Evolutionary conservation across 2,113 vertebrate genomes (phyloP).

Genomic region (Scolopax mira): DNA sequence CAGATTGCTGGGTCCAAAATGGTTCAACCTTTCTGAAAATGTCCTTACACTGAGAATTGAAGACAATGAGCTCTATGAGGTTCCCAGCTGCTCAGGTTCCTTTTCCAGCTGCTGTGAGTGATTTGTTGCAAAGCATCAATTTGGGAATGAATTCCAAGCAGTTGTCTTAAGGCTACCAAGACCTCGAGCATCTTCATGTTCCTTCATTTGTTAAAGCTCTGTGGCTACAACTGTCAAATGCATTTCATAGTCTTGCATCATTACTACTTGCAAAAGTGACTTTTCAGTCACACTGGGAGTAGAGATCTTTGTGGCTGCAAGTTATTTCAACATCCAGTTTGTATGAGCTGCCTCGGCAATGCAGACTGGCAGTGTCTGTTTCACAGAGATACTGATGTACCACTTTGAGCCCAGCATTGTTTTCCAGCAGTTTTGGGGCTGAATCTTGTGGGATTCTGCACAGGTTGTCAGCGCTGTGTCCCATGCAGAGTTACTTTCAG

Average conservation of each 20-base stretch:
- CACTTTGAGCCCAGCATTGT: neutral
- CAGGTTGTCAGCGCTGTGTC: neutral
- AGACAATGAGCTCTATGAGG: neutral
- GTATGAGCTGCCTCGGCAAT: neutral
- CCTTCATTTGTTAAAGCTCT: neutral
- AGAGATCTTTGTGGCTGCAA: constrained; percentile 5
- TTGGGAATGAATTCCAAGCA: neutral
- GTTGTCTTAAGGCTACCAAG: neutral
- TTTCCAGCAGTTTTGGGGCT: neutral
- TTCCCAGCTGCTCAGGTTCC: neutral
- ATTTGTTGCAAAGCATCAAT: neutral
- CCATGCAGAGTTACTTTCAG: neutral
- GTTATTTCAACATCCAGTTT: constrained; percentile 1
- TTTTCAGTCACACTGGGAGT: neutral
- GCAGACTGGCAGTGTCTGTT: neutral
- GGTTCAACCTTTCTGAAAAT: neutral
- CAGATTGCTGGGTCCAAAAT: neutral
- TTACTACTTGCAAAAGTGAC: neutral
- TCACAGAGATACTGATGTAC: neutral
- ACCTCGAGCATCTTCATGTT: neutral
- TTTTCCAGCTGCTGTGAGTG: neutral
- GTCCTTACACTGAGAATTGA: neutral
- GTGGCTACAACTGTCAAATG: neutral
- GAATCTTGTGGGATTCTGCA: neutral
- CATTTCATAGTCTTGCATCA: neutral